phyloP scores from a whole-genome alignment of 2,113 vertebrate species.

The Cebus imitator region DNA sequence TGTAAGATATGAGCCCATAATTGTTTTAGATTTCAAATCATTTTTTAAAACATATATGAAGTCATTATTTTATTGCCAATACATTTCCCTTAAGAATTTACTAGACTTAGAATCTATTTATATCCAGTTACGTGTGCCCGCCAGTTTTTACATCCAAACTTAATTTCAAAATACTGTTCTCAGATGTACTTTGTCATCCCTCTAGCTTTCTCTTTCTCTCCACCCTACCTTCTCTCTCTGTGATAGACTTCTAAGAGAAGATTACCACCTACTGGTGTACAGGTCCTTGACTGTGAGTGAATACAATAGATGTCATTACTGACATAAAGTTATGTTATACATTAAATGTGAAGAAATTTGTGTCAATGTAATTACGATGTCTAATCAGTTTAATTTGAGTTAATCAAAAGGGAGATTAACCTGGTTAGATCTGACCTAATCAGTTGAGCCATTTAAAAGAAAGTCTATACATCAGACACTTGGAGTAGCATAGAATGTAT shows the following conservation, averaged over 20 bases:
- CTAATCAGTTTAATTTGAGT: not conserved
- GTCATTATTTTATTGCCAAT: not conserved
- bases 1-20: not conserved
- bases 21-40: conserved; percentile 26
- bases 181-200: not conserved
- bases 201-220: not conserved
- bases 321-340: not conserved
- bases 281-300: not conserved
- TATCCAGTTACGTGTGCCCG: not conserved
- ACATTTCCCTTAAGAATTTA: not conserved
- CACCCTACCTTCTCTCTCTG: not conserved
- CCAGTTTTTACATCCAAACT: not conserved
- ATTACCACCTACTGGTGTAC: not conserved
- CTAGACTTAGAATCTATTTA: not conserved
- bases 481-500: not conserved
- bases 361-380: not conserved
- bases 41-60: not conserved
- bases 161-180: conserved; percentile 13
- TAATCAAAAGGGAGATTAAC: not conserved
- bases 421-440: not conserved
- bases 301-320: not conserved
- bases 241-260: not conserved
- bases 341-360: not conserved
- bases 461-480: not conserved
- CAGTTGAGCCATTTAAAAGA: not conserved